Evolutionary conservation across 2,888 invertebrate species (phyloP).

Genomic region (Eupithecia centaureata): DNA sequence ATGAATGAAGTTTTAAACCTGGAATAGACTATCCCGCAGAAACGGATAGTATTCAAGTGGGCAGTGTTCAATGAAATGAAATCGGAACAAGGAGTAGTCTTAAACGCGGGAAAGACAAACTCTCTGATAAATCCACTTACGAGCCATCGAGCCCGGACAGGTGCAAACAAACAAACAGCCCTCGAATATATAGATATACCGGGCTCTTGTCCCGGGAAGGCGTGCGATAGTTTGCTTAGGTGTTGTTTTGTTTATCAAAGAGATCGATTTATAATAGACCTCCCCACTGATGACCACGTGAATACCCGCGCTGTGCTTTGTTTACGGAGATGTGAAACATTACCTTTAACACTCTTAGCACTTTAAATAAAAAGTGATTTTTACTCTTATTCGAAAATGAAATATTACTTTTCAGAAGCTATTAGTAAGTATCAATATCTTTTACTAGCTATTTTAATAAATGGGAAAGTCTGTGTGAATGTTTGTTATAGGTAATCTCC

Average conservation of each 20-base stretch:
- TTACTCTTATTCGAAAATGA: too few species aligned
- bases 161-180: slow-evolving; percentile 32
- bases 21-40: too few species aligned
- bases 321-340: not conserved
- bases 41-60: too few species aligned
- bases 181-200: slow-evolving; percentile 15
- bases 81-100: not conserved
- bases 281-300: not conserved
- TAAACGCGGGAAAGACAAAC: not conserved
- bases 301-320: not conserved
- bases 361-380: too few species aligned
- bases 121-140: slow-evolving; percentile 36
- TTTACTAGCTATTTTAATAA: too few species aligned
- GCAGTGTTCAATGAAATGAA: not conserved
- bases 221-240: not conserved
- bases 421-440: too few species aligned
- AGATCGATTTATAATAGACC: slow-evolving; percentile 1
- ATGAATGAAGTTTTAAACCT: too few species aligned
- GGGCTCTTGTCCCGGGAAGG: not conserved
- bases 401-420: too few species aligned
- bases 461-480: too few species aligned
- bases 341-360: too few species aligned
- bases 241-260: slow-evolving; percentile 1
- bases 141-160: slow-evolving; percentile 35
- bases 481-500: too few species aligned